Percentiles rank a stretch among this genome's conserved stretches.
Evolutionary conservation across 1,140 invertebrate genomes (phyloP).

Genomic region (Lamellibrachia luymesi): DNA sequence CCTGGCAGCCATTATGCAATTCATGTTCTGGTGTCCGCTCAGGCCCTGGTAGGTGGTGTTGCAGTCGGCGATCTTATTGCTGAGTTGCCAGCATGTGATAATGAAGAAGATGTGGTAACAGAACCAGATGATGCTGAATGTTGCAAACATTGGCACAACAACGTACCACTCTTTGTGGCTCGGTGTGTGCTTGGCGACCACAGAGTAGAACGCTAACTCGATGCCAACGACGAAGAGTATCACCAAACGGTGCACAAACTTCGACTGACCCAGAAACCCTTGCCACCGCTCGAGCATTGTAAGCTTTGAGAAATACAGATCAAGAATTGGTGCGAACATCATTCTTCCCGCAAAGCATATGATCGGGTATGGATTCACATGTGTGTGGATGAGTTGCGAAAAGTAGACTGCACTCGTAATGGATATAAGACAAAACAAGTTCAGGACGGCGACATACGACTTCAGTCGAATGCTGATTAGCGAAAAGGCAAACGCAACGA

Average conservation of each 20-base stretch:
- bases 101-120: conserved; percentile 46
- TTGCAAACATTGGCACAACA: conserved; percentile 48
- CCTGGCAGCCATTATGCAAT: conserved; percentile 50
- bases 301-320: conserved; percentile 45
- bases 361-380: conserved; percentile 45
- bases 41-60: conserved; percentile 40
- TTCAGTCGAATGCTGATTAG: conserved; percentile 46
- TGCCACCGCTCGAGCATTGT: conserved; percentile 51
- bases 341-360: conserved; percentile 47
- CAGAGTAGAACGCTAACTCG: conserved; percentile 36
- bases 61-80: conserved; percentile 50
- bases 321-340: conserved; percentile 44
- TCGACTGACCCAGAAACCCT: conserved; percentile 37
- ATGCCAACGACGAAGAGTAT: conserved; percentile 39
- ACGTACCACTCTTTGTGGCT: conserved; percentile 55
- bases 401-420: conserved; percentile 39
- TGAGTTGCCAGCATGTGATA: conserved; percentile 49
- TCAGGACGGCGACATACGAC: conserved; percentile 42
- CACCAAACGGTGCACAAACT: conserved; percentile 35
- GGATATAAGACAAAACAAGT: conserved; percentile 36
- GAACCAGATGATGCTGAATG: conserved; percentile 45
- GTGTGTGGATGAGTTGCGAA: conserved; percentile 26
- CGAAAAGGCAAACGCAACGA: conserved; percentile 41
- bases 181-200: conserved; percentile 39
- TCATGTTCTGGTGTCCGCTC: conserved; percentile 41